Percentiles rank a stretch among this genome's conserved stretches.
Conservation (phyloP, 1,140 invertebrate species). For the Magallana gigas region DNA sequence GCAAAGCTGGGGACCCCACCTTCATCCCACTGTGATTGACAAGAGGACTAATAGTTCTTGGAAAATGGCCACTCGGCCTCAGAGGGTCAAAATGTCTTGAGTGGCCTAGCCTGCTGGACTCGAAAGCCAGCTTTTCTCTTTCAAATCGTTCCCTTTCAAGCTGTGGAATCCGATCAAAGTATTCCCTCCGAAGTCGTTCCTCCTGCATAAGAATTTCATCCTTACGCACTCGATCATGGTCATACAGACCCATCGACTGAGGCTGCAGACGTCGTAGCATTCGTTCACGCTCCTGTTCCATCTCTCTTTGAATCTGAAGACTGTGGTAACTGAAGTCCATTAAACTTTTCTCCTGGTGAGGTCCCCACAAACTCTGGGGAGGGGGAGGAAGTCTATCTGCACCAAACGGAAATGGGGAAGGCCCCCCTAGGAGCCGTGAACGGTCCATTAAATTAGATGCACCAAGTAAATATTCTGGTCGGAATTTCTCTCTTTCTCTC, state of each 20-base stretch:
- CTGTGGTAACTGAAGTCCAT: slow-evolving; percentile 61
- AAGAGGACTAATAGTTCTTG: slow-evolving; percentile 67
- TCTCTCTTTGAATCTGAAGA: slow-evolving; percentile 66
- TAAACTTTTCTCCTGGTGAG: slow-evolving; percentile 64
- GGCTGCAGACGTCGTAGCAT: slow-evolving; percentile 60
- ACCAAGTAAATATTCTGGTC: slow-evolving; percentile 58
- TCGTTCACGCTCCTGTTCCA: slow-evolving; percentile 65
- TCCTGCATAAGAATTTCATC: slow-evolving; percentile 68
- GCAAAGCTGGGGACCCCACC: slow-evolving; percentile 54
- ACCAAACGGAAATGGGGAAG: slow-evolving; percentile 55
- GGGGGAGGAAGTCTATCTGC: slow-evolving; percentile 57
- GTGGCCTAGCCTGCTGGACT: slow-evolving; percentile 56
- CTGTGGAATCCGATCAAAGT: slow-evolving; percentile 64
- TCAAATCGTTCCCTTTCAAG: slow-evolving; percentile 64
- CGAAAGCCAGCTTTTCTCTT: slow-evolving; percentile 47
- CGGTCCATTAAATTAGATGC: slow-evolving; percentile 60
- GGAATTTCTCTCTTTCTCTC: slow-evolving; percentile 53
- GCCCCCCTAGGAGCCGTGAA: slow-evolving; percentile 53
- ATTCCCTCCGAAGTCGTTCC: slow-evolving; percentile 57
- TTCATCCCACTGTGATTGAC: slow-evolving; percentile 57
- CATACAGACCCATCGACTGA: slow-evolving; percentile 56
- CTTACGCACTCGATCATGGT: slow-evolving; percentile 65
- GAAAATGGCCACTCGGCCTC: slow-evolving; percentile 53
- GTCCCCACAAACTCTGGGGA: slow-evolving; percentile 64
- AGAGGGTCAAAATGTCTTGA: slow-evolving; percentile 56